These are phyloP conservation scores for Calameuta idolon DNA, from an alignment of 2,888 invertebrate genomes.

Conservation along the genomic window DNA sequence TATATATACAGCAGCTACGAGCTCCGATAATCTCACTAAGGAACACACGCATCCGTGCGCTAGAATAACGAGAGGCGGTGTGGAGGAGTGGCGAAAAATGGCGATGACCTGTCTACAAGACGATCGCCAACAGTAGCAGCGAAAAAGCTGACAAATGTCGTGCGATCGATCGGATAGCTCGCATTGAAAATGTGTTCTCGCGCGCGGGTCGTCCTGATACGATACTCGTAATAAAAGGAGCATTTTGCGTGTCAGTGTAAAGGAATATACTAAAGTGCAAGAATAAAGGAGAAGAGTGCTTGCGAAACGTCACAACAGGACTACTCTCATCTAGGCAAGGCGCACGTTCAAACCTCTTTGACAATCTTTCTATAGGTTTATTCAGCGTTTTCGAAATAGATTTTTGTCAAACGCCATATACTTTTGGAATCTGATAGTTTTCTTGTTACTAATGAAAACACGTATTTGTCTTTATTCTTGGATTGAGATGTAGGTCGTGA, in stretches of 20 bases:
- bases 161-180: conserved; percentile 31
- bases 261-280: conserved; percentile 23
- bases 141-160: conserved; percentile 43
- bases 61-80: neutral
- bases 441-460: neutral
- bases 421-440: neutral
- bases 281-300: conserved; percentile 35
- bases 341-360: conserved; percentile 17
- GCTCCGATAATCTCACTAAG: neutral
- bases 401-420: neutral
- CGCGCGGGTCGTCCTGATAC: conserved; percentile 32
- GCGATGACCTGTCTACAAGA: conserved; percentile 40
- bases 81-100: conserved; percentile 37
- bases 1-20: neutral
- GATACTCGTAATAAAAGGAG: conserved; percentile 38
- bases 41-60: neutral
- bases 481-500: neutral
- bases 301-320: conserved; percentile 53
- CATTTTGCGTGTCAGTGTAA: conserved; percentile 19
- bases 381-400: neutral
- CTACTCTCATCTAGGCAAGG: conserved; percentile 45
- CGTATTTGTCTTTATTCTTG: neutral
- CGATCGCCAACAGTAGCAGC: conserved; percentile 27
- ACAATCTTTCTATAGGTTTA: neutral
- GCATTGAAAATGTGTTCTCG: conserved; percentile 38